Conservation (phyloP, 2,113 vertebrate genomes). For the Triplophysa siluroides region DNA sequence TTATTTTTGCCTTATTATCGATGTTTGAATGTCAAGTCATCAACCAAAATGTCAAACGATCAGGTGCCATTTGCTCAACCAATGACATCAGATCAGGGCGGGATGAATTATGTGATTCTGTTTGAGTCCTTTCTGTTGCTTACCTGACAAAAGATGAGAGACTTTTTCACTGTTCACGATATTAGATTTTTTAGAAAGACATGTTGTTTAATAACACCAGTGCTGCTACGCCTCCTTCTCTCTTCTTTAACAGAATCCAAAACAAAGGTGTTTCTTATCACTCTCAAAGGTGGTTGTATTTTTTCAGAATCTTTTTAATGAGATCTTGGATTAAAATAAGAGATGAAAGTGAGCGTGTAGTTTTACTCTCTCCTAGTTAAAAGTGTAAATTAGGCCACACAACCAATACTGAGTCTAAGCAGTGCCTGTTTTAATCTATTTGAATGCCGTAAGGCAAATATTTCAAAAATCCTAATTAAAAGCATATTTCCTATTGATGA, state of each 20-base stretch:
- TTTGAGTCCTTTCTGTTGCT: not conserved
- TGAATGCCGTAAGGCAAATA: too few relatives aligned
- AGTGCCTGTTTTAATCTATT: not conserved
- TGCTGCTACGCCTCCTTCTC: slow-evolving; percentile 4
- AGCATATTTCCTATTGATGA: too few relatives aligned
- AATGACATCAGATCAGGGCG: too few relatives aligned
- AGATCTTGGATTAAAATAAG: slow-evolving; percentile 39
- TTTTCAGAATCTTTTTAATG: slow-evolving; percentile 35
- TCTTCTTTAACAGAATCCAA: slow-evolving; percentile 3
- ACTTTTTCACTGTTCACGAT: too few relatives aligned
- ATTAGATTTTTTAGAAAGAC: not conserved
- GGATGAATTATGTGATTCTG: too few relatives aligned
- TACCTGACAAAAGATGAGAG: not conserved
- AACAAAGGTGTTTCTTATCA: slow-evolving; percentile 30
- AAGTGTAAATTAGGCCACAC: slow-evolving; percentile 47
- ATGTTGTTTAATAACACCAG: not conserved
- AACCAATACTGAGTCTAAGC: slow-evolving; percentile 35
- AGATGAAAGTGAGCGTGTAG: slow-evolving; percentile 18
- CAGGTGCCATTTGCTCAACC: too few relatives aligned
- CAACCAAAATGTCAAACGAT: too few relatives aligned
- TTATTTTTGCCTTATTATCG: too few relatives aligned
- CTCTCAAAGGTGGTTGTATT: slow-evolving; percentile 30
- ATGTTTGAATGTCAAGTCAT: too few relatives aligned
- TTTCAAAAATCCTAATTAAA: too few relatives aligned
- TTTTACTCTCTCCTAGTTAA: slow-evolving; percentile 23